A percentile compares a stretch with the other conserved stretches of the same genome.
Conservation (phyloP, 30 jellyfish, hydroid and myxozoan species). For the Pseudorhiza aurosa region DNA sequence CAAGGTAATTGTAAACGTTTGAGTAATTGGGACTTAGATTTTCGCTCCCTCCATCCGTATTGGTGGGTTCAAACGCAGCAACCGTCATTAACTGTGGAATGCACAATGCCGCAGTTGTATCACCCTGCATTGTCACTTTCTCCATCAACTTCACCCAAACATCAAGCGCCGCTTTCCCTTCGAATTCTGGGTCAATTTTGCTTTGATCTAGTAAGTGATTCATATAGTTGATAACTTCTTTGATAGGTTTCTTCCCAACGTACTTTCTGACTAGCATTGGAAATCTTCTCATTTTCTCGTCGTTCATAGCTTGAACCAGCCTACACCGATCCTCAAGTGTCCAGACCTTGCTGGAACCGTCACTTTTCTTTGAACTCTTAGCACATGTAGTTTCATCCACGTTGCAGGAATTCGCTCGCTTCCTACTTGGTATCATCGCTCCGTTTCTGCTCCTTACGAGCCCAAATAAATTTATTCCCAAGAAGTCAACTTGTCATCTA, state of each 20-base stretch:
- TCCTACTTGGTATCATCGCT: too few species aligned
- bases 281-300: conserved; percentile 1
- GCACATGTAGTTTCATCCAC: neutral
- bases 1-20: conserved; percentile 63
- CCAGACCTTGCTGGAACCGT: conserved; percentile 4
- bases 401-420: neutral
- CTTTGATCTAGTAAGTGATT: conserved; percentile 60
- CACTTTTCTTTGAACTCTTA: neutral
- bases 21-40: conserved; percentile 31
- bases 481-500: too few species aligned
- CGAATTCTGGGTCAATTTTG: conserved; percentile 50
- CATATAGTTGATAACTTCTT: conserved; percentile 48
- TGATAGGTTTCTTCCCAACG: conserved; percentile 38
- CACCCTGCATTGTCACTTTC: conserved; percentile 26
- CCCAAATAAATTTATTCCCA: too few species aligned
- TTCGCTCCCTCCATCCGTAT: neutral
- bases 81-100: conserved; percentile 85
- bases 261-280: neutral
- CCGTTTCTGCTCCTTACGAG: too few species aligned
- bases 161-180: conserved; percentile 66
- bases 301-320: conserved; percentile 44
- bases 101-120: conserved; percentile 64
- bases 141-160: conserved; percentile 77
- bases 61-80: conserved; percentile 75
- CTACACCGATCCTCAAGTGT: conserved; percentile 48